These are phyloP conservation scores for Fragum whitleyi DNA, from an alignment of 2,888 invertebrate genomes.

Conservation along the genomic window DNA sequence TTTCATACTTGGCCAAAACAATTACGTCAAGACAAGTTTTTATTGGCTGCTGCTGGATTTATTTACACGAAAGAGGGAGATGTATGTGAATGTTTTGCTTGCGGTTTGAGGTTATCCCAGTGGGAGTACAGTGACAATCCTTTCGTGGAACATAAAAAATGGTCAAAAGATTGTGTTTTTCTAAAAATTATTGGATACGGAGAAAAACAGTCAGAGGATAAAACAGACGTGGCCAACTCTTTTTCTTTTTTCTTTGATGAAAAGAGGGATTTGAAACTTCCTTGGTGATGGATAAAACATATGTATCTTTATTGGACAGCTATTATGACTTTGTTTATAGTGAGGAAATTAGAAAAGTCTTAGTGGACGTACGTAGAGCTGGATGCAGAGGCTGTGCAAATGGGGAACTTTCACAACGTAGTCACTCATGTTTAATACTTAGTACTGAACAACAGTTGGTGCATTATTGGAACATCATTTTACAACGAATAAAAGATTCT, in stretches of 20 bases:
- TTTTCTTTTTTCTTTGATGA: background rate
- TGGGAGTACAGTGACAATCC: conserved; percentile 4
- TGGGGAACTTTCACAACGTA: conserved; percentile 35
- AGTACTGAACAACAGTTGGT: conserved; percentile 35
- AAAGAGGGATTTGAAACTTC: background rate
- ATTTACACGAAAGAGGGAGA: conserved; percentile 16
- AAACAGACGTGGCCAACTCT: background rate
- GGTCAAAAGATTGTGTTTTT: conserved; percentile 26
- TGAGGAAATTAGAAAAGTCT: conserved; percentile 36
- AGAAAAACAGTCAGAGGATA: background rate
- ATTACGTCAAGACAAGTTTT: conserved; percentile 2
- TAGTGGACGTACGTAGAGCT: conserved; percentile 32
- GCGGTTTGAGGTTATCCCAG: conserved; percentile 12
- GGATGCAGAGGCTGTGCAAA: conserved; percentile 43
- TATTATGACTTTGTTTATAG: conserved; percentile 56
- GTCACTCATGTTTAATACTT: conserved; percentile 40
- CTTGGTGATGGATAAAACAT: conserved; percentile 37
- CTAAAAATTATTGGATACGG: conserved; percentile 30
- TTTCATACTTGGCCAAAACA: conserved; percentile 25
- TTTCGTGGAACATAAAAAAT: conserved; percentile 21
- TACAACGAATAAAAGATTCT: conserved; percentile 34
- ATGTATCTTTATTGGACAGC: conserved; percentile 46
- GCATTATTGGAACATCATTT: conserved; percentile 48
- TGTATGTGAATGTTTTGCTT: conserved; percentile 21
- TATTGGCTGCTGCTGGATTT: conserved; percentile 2